Percentiles rank a stretch among this genome's conserved stretches.
These are phyloP conservation scores for Hydrolagus colliei DNA, from an alignment of 2,797 vertebrate genomes.

Conservation along the genomic window DNA sequence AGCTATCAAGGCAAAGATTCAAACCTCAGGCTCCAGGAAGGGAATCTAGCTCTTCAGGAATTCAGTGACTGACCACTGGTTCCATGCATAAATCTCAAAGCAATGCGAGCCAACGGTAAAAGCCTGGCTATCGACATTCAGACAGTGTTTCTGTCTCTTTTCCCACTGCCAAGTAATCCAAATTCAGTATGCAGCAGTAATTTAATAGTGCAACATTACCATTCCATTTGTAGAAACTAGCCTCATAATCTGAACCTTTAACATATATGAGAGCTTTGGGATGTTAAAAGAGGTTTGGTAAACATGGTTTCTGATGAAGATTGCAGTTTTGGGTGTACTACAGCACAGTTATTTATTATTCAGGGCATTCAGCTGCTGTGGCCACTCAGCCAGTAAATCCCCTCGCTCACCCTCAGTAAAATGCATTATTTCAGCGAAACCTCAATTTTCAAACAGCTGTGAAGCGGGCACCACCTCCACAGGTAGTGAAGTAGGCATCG, in stretches of 20 bases:
- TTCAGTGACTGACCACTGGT: too few species aligned
- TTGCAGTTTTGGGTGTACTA: neutral
- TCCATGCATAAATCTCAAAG: too few species aligned
- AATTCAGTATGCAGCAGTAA: neutral
- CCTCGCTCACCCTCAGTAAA: neutral
- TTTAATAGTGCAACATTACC: neutral
- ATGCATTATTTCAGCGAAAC: neutral
- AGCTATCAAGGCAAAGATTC: too few species aligned
- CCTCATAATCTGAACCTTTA: neutral
- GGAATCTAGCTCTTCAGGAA: too few species aligned
- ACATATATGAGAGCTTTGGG: neutral
- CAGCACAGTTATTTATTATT: neutral
- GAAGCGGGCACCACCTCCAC: neutral
- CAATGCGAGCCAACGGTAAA: too few species aligned
- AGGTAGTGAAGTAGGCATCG: neutral
- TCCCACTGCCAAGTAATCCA: too few species aligned
- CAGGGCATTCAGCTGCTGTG: neutral
- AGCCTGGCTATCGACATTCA: too few species aligned
- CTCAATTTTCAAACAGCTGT: neutral
- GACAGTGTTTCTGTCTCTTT: neutral
- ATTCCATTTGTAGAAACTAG: neutral
- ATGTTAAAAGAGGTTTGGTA: neutral
- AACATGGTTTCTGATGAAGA: neutral
- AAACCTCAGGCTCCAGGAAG: too few species aligned
- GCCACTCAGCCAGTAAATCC: neutral